phyloP scores from a whole-genome alignment of 2,797 vertebrate species.

The Syndactyla subalaris region DNA sequence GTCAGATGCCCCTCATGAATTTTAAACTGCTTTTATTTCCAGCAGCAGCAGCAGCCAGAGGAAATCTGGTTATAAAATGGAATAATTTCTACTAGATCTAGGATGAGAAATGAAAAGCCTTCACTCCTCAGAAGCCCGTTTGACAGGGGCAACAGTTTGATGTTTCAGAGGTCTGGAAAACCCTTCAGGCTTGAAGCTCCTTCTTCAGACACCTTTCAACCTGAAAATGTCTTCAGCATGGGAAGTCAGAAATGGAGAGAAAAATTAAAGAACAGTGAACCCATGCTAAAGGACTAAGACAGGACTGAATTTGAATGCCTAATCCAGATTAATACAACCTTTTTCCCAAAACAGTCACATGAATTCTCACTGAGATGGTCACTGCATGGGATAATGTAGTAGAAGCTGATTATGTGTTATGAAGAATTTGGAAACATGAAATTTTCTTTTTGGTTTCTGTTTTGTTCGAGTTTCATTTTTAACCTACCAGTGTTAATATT shows the following conservation, averaged over 20 bases:
- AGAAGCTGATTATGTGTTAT: not conserved
- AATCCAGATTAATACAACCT: not conserved
- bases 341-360: not conserved
- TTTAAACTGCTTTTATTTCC: constrained; percentile 52
- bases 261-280: not conserved
- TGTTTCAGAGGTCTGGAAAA: not conserved
- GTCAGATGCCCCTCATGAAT: constrained; percentile 17
- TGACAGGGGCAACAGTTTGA: not conserved
- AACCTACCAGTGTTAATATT: not conserved
- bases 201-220: not conserved
- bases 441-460: not conserved
- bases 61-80: not conserved
- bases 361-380: not conserved
- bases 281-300: not conserved
- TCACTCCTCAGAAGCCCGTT: not conserved
- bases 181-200: not conserved
- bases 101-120: not conserved
- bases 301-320: not conserved
- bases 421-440: not conserved
- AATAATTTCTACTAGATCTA: not conserved
- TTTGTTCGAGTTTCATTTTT: not conserved
- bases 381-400: not conserved
- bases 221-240: not conserved
- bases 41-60: not conserved
- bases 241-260: not conserved